Base-by-base conservation (phyloP, 2,113 vertebrate genomes). In the Brienomyrus longianalis region DNA sequence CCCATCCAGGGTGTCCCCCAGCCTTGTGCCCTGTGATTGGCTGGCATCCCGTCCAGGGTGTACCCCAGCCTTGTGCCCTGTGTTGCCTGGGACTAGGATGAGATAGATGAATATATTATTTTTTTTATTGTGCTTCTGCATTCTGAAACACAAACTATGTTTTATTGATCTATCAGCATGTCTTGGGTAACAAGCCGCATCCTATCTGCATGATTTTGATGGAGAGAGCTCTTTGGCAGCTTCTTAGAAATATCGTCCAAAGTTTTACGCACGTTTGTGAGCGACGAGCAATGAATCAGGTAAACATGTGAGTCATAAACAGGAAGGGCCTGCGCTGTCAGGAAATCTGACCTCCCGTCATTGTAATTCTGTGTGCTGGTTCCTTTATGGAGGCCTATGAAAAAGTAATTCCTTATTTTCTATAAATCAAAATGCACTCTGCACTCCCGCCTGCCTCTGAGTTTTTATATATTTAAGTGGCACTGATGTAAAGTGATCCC, bases 331-430 rank as follows among this genome's bases (percentile, higher is more conserved):
- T 93, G 66, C 93, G 17, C 95, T 91, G 89, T 95, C 94, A 95
- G 91, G 90, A 92, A 96, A 94, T 96, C 97, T 96, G 95, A 95
- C 91, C 93, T 94, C 92, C 93, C 94, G 91, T 90, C 91, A 93
- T 91, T 56, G 48, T 94, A 96, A 96, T 96, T 96, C 91, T 95
- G 93, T 96, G 95, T 95, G 92, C 48, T 87, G 92, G 39, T 66
- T 93, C 39, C 94, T 95, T 96, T 96, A 96, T 96, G 95, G 95
- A 95, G 90, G 94, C 85, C 47, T 91, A 87, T 87, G 74, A 90
- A 91, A 91, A 89, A 0, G 7, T 13, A 93, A 94, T 94, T 91
- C 50, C 91, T 9, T 93, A 94, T 86, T 39, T 93, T 91, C 90
- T 90, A 90, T 94, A 96, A 94, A 95, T 95, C 93, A 94, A 23